Evolutionary conservation across 2,797 vertebrate species (phyloP), one percentile per base, ranked within the genome.

Genomic region (Halcyon badia): DNA sequence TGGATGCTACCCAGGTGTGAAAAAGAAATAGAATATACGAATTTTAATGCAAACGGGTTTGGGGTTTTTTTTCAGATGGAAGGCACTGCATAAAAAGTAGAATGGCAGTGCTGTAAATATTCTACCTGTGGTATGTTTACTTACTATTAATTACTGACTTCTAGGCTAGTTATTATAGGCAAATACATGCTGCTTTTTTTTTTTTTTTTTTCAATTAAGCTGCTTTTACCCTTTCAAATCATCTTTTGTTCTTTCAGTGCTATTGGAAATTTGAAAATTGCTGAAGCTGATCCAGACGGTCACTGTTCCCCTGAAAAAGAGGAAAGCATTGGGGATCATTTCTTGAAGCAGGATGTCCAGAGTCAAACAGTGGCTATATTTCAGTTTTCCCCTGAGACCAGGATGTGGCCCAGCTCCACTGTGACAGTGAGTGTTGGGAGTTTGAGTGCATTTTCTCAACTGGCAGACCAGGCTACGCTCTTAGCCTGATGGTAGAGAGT

Each of bases 281-380:
- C 51, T 33, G 97, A 98, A 48, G 95, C 98, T 64, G 89, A 97
- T 58, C 12, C 37, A 65, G 79, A 48, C 1, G 94, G 93, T 51
- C 61, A 85, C 71, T 70, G 33, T 82, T 97, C 89, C 11, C 39
- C 5, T 24, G 80, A 97, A 76, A 95, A 92, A 96, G 97, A 98
- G 78, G 75, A 97, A 48, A 81, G 64, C 9, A 95, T 92, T 79
- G 98, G 98, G 51, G 76, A 88, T 42, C 87, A 89, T 51, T 83
- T 92, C 22, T 97, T 98, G 37, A 98, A 98, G 56, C 97, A 98
- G 92, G 96, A 98, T 3, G 6, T 97, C 42, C 49, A 76, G 14
- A 96, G 97, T 25, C 95, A 94, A 10, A 46, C 85, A 12, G 31
- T 95, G 37, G 88, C 94, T 51, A 14, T 69, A 24, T 98, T 97